Evolutionary conservation across 2,888 invertebrate genomes (phyloP).

Genomic region (Nasonia oneida): DNA sequence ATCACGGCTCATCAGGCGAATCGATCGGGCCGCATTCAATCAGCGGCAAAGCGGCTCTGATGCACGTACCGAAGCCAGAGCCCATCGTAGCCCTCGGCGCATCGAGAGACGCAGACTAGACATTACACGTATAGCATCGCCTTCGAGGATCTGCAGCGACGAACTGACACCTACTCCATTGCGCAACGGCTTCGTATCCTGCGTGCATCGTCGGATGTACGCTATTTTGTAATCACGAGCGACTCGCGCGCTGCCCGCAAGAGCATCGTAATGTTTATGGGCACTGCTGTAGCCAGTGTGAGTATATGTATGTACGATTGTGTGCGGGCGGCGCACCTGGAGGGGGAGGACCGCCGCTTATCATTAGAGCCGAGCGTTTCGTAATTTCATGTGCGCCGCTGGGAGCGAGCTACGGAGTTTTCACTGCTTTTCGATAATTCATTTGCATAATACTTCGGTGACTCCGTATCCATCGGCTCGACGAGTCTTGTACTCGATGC

Average conservation of each 20-base stretch:
- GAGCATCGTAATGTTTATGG: conserved; percentile 72
- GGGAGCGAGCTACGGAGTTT: neutral
- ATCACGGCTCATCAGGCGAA: no score
- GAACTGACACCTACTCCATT: conserved; percentile 55
- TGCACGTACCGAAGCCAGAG: no score
- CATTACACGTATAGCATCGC: neutral
- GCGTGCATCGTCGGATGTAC: conserved; percentile 76
- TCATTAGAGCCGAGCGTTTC: conserved; percentile 71
- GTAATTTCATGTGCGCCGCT: conserved; percentile 66
- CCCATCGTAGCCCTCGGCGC: no score
- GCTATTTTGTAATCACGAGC: conserved; percentile 78
- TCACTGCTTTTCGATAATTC: no score
- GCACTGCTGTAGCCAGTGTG: conserved; percentile 7
- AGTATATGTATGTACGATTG: conserved; percentile 61
- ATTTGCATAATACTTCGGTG: neutral
- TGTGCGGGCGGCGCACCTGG: conserved; percentile 49
- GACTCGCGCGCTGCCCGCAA: conserved; percentile 63
- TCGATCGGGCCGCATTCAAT: no score
- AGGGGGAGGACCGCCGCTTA: conserved; percentile 62
- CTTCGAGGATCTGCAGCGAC: neutral
- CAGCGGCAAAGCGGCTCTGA: no score
- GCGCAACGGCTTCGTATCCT: conserved; percentile 40
- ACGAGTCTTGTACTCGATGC: neutral
- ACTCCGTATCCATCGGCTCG: neutral
- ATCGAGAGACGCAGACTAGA: neutral